These are phyloP conservation scores for Ganaspis sp. DNA, from an alignment of 1,140 invertebrate genomes.

Conservation along the genomic window DNA sequence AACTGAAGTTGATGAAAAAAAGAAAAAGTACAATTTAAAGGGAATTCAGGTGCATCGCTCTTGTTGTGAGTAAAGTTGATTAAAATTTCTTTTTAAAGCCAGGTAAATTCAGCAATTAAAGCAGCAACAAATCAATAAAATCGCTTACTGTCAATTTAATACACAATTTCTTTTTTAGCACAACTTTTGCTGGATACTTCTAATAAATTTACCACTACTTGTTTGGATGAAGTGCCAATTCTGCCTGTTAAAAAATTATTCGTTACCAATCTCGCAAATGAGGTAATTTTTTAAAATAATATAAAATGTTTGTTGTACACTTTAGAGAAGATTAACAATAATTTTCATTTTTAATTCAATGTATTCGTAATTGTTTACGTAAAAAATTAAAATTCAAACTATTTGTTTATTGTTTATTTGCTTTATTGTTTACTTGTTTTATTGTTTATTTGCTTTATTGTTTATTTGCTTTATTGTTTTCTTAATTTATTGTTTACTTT, in stretches of 20 bases:
- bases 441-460: too few relatives aligned
- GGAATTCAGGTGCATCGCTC: constrained; percentile 21
- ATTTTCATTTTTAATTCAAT: background rate
- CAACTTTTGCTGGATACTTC: background rate
- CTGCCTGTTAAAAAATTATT: constrained; percentile 9
- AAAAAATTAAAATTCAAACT: too few relatives aligned
- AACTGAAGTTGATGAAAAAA: background rate
- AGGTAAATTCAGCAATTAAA: too few relatives aligned
- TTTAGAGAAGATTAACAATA: background rate
- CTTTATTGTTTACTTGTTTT: too few relatives aligned
- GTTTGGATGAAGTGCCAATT: background rate
- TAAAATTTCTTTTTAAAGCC: too few relatives aligned
- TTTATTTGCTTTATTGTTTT: too few relatives aligned
- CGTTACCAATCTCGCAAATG: background rate
- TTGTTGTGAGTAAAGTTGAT: background rate
- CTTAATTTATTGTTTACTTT: too few relatives aligned
- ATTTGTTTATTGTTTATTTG: too few relatives aligned
- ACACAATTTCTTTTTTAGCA: background rate
- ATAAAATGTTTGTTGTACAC: background rate
- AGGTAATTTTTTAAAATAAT: background rate
- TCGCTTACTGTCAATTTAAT: too few relatives aligned
- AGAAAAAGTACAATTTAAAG: background rate
- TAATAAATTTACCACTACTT: background rate
- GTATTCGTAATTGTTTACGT: too few relatives aligned
- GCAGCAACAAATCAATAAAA: too few relatives aligned